phyloP scores from a whole-genome alignment of 2,113 vertebrate species.

The Pithys albifrons region DNA sequence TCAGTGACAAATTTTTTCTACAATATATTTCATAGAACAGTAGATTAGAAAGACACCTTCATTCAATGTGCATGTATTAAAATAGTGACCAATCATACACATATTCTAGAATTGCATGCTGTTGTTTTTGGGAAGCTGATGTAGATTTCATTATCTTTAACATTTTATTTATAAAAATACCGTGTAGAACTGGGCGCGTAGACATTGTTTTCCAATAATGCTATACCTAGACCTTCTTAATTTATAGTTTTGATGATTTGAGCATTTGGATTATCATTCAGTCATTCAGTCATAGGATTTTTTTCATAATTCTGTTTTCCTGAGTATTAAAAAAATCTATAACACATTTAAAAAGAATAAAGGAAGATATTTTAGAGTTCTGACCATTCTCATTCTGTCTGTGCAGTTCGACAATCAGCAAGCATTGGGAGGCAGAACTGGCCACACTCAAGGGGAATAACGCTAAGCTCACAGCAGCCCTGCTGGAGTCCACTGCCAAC shows the following conservation, averaged over 20 bases:
- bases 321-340: not conserved
- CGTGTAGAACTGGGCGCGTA: not conserved
- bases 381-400: conserved; percentile 34
- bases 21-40: not conserved
- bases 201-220: not conserved
- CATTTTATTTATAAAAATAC: not conserved
- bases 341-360: not conserved
- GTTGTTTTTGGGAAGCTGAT: not conserved
- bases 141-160: not conserved
- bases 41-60: not conserved
- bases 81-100: not conserved
- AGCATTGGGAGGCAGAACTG: conserved; percentile 98
- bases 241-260: not conserved
- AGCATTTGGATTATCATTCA: not conserved
- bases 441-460: conserved; percentile 97
- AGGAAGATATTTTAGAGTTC: not conserved
- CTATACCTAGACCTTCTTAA: not conserved
- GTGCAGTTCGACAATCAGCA: conserved; percentile 85
- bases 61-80: not conserved
- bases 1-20: not conserved
- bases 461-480: conserved; percentile 94
- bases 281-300: not conserved
- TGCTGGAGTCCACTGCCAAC: conserved; percentile 97
- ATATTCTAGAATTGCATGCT: not conserved
- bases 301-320: not conserved